A percentile compares a stretch with the other conserved stretches of the same genome.
These are phyloP conservation scores for Caenorhabditis parvicauda DNA, from an alignment of 2,888 invertebrate species.

Conservation along the genomic window DNA sequence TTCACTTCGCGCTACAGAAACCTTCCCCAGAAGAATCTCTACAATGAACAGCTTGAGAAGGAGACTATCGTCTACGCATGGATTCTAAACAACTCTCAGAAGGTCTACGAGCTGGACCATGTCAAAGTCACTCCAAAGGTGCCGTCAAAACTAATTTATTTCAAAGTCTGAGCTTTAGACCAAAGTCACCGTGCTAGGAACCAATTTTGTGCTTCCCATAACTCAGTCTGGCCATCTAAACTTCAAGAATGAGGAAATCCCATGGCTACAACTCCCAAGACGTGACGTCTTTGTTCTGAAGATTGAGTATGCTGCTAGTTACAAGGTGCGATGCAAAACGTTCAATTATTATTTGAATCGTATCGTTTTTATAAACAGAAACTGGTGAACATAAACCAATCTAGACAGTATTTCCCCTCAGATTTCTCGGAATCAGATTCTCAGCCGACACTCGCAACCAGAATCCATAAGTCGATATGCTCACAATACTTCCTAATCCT, in stretches of 20 bases:
- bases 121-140: slow-evolving; percentile 45
- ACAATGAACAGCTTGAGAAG: slow-evolving; percentile 28
- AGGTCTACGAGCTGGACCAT: slow-evolving; percentile 30
- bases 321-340: slow-evolving; percentile 3
- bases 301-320: slow-evolving; percentile 48
- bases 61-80: slow-evolving; percentile 56
- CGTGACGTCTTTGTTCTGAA: slow-evolving; percentile 52
- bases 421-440: too few relatives aligned
- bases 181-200: slow-evolving; percentile 42
- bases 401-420: too few relatives aligned
- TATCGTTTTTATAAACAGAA: too few relatives aligned
- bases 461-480: too few relatives aligned
- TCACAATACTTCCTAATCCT: too few relatives aligned
- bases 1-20: slow-evolving; percentile 44
- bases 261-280: slow-evolving; percentile 39
- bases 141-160: neutral
- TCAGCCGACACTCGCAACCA: too few relatives aligned
- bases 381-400: too few relatives aligned
- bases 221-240: slow-evolving; percentile 7
- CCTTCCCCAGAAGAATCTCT: slow-evolving; percentile 3
- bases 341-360: neutral
- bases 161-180: slow-evolving; percentile 34
- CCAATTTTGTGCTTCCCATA: slow-evolving; percentile 22
- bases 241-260: slow-evolving; percentile 19
- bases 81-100: slow-evolving; percentile 38